Evolutionary conservation across 2,888 invertebrate species (phyloP).

Genomic region (Selenia dentaria): DNA sequence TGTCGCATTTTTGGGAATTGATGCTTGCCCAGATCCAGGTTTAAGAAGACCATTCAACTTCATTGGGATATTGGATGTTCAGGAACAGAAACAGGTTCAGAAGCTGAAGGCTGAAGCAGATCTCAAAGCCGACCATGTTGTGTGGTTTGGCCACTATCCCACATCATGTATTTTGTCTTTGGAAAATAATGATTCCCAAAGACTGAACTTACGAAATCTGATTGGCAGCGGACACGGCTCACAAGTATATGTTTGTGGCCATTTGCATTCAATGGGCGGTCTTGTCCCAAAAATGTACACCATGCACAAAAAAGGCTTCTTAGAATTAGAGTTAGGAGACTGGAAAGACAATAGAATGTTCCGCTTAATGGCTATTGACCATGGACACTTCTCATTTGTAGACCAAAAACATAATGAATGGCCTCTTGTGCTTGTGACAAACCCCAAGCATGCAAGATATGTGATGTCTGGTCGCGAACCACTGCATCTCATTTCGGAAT

Average conservation of each 20-base stretch:
- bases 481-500: conserved; percentile 85
- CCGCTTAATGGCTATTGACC: conserved; percentile 93
- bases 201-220: conserved; percentile 79
- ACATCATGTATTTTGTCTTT: conserved; percentile 92
- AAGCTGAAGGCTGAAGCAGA: conserved; percentile 84
- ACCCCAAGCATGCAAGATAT: conserved; percentile 94
- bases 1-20: conserved; percentile 93
- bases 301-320: conserved; percentile 90
- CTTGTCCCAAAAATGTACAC: conserved; percentile 94
- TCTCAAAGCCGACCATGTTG: conserved; percentile 66
- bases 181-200: conserved; percentile 67
- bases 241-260: conserved; percentile 94
- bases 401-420: conserved; percentile 91
- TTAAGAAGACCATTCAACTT: conserved; percentile 95
- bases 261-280: conserved; percentile 93
- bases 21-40: conserved; percentile 95
- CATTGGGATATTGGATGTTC: conserved; percentile 88
- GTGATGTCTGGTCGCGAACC: conserved; percentile 90
- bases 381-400: conserved; percentile 93
- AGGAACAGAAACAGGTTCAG: conserved; percentile 84
- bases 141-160: conserved; percentile 95
- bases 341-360: conserved; percentile 96
- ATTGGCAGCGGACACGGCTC: conserved; percentile 86
- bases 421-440: conserved; percentile 94
- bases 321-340: conserved; percentile 95